Conservation (phyloP, 2,888 invertebrate genomes). For the Paralinhomoeus sp. region DNA sequence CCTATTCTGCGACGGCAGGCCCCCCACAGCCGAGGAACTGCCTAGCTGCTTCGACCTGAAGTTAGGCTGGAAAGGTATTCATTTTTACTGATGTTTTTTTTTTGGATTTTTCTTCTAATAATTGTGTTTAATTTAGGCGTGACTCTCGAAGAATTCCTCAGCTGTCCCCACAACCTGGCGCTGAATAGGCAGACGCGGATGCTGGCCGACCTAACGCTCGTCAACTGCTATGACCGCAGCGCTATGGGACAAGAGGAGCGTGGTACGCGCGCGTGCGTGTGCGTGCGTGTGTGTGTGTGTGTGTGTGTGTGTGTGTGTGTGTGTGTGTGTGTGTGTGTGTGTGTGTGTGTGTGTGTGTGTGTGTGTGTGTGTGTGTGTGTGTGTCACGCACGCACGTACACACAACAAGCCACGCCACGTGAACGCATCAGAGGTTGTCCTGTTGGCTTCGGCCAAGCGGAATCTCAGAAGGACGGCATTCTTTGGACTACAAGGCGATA, state of each 20-base stretch:
- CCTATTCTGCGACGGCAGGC: constrained; percentile 29
- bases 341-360: no score
- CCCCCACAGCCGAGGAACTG: constrained; percentile 53
- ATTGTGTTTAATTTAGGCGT: no score
- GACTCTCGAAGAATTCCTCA: constrained; percentile 63
- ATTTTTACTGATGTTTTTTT: no score
- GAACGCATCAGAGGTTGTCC: constrained; percentile 45
- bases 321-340: no score
- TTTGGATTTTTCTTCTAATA: no score
- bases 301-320: no score
- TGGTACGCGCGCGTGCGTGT: no score
- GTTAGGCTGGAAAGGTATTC: constrained; percentile 27
- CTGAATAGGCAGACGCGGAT: constrained; percentile 88
- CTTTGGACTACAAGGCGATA: constrained; percentile 85
- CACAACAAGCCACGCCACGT: no score
- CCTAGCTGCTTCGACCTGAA: constrained; percentile 36
- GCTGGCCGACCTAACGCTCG: constrained; percentile 77
- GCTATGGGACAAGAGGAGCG: constrained; percentile 3
- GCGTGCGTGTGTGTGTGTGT: no score
- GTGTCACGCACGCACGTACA: no score
- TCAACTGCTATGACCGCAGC: constrained; percentile 64
- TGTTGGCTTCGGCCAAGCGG: constrained; percentile 79
- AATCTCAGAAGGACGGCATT: constrained; percentile 69
- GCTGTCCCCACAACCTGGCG: constrained; percentile 75
- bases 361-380: no score